These are phyloP conservation scores for Anthoscopus minutus DNA, from an alignment of 2,113 vertebrate species.

Conservation along the genomic window DNA sequence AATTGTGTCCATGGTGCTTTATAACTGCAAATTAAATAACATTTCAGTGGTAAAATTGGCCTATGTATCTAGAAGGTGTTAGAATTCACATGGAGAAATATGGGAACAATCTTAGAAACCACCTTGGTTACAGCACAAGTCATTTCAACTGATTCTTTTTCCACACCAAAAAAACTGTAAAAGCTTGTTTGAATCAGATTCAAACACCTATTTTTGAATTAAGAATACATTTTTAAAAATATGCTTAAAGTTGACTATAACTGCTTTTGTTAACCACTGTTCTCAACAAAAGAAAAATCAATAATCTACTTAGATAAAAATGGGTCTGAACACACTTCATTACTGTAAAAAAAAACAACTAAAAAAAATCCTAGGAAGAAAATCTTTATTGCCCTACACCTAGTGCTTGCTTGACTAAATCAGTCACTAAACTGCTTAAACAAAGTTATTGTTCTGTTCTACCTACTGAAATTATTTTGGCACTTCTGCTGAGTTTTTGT, in stretches of 20 bases:
- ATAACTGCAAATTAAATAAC: not conserved
- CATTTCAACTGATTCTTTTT: not conserved
- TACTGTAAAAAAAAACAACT: not conserved
- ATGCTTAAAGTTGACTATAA: not conserved
- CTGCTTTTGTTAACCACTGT: not conserved
- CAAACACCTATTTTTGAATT: not conserved
- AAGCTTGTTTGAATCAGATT: not conserved
- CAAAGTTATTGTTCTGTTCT: not conserved
- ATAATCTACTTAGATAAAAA: not conserved
- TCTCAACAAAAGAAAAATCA: not conserved
- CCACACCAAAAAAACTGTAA: too few species aligned
- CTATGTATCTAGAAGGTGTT: not conserved
- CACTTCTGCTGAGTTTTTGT: not conserved
- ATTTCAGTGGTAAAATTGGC: not conserved
- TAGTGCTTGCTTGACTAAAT: not conserved
- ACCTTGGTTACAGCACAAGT: not conserved
- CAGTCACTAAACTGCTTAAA: not conserved
- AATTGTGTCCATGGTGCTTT: not conserved
- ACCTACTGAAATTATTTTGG: not conserved
- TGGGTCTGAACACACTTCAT: not conserved
- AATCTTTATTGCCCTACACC: not conserved
- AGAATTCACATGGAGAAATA: not conserved
- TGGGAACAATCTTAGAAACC: not conserved
- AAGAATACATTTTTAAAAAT: accelerated
- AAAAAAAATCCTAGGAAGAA: not conserved